phyloP scores from a whole-genome alignment of 2,113 vertebrate species.

The Ibidorhyncha struthersii region DNA sequence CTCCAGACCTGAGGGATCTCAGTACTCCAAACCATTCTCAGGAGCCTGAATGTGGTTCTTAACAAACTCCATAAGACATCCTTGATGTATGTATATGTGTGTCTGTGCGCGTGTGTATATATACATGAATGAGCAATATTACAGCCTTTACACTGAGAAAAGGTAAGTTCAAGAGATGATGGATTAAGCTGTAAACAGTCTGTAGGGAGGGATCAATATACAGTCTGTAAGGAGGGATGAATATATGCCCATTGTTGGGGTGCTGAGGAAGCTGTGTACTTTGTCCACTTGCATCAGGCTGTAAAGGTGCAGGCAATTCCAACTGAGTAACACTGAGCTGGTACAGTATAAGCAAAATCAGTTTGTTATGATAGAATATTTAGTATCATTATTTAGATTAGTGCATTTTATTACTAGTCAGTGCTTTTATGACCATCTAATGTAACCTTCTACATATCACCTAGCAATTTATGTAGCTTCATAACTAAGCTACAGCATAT shows the following conservation, averaged over 20 bases:
- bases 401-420: not conserved
- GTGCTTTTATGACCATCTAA: not conserved
- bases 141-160: not conserved
- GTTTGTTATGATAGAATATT: not conserved
- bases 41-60: not conserved
- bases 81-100: not conserved
- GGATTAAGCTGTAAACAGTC: not conserved
- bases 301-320: not conserved
- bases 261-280: not conserved
- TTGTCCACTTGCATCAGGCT: not conserved
- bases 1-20: not conserved
- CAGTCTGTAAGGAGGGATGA: not conserved
- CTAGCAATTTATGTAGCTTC: not conserved
- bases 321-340: not conserved
- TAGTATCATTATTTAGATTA: conserved; percentile 27
- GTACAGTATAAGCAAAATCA: not conserved
- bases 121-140: not conserved
- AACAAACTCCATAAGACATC: not conserved
- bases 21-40: not conserved
- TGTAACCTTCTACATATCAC: not conserved
- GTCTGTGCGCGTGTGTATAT: not conserved
- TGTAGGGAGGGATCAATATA: not conserved
- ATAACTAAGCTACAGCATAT: not conserved
- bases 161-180: not conserved
- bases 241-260: not conserved